Percentiles rank a stretch among this genome's conserved stretches.
Evolutionary conservation across 1,140 invertebrate species (phyloP).

Genomic region (Papilio glaucus): DNA sequence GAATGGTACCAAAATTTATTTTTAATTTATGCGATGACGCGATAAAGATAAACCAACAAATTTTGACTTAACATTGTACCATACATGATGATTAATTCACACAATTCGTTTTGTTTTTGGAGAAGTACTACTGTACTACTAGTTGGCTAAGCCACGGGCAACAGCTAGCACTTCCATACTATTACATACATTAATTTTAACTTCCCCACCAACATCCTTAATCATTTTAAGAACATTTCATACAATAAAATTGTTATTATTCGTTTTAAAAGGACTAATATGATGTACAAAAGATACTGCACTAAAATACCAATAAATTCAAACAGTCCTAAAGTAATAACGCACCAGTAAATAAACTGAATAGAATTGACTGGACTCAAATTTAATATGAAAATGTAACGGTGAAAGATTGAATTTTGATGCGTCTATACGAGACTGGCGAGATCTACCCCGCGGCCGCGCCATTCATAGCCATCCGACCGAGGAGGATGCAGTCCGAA

Average conservation of each 20-base stretch:
- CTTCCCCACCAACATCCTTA: background rate
- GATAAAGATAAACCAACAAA: slow-evolving; percentile 28
- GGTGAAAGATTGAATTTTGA: slow-evolving; percentile 71
- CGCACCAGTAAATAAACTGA: slow-evolving; percentile 41
- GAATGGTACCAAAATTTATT: slow-evolving; percentile 34
- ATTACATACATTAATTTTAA: too few species aligned
- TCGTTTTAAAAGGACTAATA: background rate
- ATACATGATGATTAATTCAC: background rate
- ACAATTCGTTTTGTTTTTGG: too few species aligned
- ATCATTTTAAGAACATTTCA: background rate
- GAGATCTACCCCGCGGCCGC: slow-evolving; percentile 43
- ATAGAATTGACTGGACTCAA: slow-evolving; percentile 54
- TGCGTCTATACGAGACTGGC: slow-evolving; percentile 48
- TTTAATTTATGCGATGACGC: slow-evolving; percentile 33
- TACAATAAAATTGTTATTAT: background rate
- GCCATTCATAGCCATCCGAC: slow-evolving; percentile 60
- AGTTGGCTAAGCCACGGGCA: too few species aligned
- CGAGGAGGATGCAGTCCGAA: slow-evolving; percentile 52
- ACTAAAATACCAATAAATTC: background rate
- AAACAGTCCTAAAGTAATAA: background rate
- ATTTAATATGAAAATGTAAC: slow-evolving; percentile 67
- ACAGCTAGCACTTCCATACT: too few species aligned
- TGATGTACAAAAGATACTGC: background rate
- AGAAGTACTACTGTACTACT: too few species aligned
- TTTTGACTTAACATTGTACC: slow-evolving; percentile 13